Base-by-base conservation (phyloP, 1,140 invertebrate species). In the Dufourea novaeangliae region DNA sequence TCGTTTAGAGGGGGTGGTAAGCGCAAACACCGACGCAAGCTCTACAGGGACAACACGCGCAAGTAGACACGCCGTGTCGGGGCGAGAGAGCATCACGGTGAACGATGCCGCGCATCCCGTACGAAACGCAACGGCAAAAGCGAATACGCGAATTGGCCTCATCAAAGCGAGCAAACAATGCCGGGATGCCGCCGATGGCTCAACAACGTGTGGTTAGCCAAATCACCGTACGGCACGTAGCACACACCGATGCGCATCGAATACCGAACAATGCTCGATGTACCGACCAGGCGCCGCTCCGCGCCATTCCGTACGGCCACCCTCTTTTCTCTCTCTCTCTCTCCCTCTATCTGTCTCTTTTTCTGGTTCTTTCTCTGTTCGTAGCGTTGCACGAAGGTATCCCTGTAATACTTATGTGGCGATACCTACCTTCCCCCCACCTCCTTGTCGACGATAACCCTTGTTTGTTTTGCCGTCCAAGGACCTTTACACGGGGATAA, bases 161-260 rank as follows among this genome's bases (percentile, higher is more conserved):
- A 92, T 92, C 91, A 92, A 92, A 92, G 90, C 90, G 88, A 92
- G 88, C 90, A 92, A 92, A 92, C 90, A 92, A 92, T 91, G 90
- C 88, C 85, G 88, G n/a, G 86, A 90, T 88, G 88, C 88, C 88
- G 85, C 83, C 88, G 89, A 91, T 88, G 86, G 86, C 87, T 90
- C 89, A 90, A 92, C 89, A 92, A 92, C 91, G 91, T 91, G 91
- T 91, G 91, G 91, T 92, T 92, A 92, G 89, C 89, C 88, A 92
- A 92, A 92, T 92, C 91, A 90, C 91, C 90, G 90, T 88, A 88
- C 86, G 83, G 83, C 85, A 79, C 84, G 79, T 77, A 72, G 84
- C 84, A 79, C 84, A 79, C 84, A 82, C 83, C 82, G 77, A 76
- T 74, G 80, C 67, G 73, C 86, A 86, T 84, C 85, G 79, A 84